These are phyloP conservation scores for Tragulus kanchil DNA, from an alignment of 2,113 vertebrate genomes.

Conservation along the genomic window DNA sequence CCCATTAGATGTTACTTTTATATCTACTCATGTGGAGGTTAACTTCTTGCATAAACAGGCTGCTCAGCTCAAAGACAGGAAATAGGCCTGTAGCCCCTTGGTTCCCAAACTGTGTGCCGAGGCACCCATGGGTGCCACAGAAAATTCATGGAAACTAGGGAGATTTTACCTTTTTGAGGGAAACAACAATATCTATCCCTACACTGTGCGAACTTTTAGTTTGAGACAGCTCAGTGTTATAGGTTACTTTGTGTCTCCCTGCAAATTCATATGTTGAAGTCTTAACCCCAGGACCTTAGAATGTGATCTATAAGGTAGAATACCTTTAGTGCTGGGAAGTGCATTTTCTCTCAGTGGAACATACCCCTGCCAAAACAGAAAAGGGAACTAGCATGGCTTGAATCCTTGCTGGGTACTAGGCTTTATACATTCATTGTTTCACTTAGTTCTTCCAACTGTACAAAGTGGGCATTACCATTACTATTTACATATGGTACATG, in stretches of 20 bases:
- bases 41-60: neutral
- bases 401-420: neutral
- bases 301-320: neutral
- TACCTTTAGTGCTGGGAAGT: neutral
- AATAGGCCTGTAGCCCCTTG: too few relatives aligned
- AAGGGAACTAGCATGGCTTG: neutral
- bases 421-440: neutral
- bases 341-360: neutral
- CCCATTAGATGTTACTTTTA: neutral
- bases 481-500: neutral
- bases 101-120: neutral
- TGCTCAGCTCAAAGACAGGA: neutral
- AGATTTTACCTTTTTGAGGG: neutral
- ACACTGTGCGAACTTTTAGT: neutral
- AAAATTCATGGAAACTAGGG: neutral
- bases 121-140: neutral
- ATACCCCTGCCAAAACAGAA: neutral
- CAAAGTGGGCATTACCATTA: neutral
- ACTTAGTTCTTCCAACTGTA: neutral
- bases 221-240: neutral
- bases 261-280: neutral
- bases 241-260: too few relatives aligned
- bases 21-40: accelerated
- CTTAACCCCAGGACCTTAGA: neutral
- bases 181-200: neutral